Evolutionary conservation across 2,797 vertebrate genomes (phyloP).

Genomic region (Martes flavigula): DNA sequence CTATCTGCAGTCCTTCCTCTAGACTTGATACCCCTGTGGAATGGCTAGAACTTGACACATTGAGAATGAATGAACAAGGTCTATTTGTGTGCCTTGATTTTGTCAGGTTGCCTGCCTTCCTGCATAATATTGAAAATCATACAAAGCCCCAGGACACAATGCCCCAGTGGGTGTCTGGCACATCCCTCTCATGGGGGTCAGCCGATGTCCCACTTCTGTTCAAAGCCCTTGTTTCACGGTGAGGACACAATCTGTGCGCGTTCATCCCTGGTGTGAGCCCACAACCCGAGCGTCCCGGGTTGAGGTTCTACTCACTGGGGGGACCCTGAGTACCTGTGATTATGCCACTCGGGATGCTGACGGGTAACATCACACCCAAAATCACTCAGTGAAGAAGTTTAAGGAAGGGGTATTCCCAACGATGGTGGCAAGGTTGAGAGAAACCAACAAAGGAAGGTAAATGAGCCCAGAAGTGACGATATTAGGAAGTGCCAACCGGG

Average conservation of each 20-base stretch:
- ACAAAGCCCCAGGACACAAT: background rate
- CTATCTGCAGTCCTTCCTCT: background rate
- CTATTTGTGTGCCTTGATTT: background rate
- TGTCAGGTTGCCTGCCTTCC: background rate
- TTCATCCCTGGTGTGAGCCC: background rate
- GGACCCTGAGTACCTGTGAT: background rate
- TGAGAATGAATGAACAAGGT: background rate
- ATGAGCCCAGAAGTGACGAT: background rate
- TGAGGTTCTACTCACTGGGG: too few species aligned
- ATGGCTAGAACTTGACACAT: background rate
- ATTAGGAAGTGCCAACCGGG: background rate
- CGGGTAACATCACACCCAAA: background rate
- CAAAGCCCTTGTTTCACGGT: background rate
- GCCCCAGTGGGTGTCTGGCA: background rate
- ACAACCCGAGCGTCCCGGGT: background rate
- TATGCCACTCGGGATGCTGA: background rate
- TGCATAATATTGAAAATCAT: fast-evolving
- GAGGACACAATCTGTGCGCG: background rate
- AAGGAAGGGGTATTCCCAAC: background rate
- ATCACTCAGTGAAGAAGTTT: background rate
- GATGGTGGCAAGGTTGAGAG: background rate
- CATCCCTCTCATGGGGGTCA: background rate
- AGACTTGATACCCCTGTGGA: background rate
- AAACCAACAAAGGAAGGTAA: background rate
- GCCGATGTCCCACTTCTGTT: background rate